These are phyloP conservation scores for Xestobium rufovillosum DNA, from an alignment of 2,888 invertebrate genomes.

Conservation along the genomic window DNA sequence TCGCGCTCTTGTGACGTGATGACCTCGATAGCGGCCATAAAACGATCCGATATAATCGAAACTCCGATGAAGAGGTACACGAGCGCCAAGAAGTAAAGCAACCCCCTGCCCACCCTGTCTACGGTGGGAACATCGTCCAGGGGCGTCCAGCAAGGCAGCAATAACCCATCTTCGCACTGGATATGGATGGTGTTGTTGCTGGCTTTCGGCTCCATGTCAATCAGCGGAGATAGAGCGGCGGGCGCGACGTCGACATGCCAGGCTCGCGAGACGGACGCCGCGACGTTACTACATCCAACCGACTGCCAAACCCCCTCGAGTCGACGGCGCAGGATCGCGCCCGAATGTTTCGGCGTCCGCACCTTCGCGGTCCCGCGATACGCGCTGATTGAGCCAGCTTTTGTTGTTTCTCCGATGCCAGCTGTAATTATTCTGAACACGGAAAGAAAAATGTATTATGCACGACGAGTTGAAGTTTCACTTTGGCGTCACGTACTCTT, in stretches of 20 bases:
- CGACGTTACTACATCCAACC: constrained; percentile 20
- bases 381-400: too few species aligned
- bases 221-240: constrained; percentile 12
- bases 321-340: constrained; percentile 29
- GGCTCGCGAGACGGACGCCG: constrained; percentile 23
- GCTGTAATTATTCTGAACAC: too few species aligned
- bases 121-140: constrained; percentile 63
- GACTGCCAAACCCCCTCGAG: constrained; percentile 27
- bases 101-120: constrained; percentile 77
- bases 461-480: too few species aligned
- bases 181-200: constrained; percentile 25
- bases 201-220: constrained; percentile 16
- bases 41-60: constrained; percentile 96
- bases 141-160: constrained; percentile 88
- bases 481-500: too few species aligned
- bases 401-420: too few species aligned
- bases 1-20: constrained; percentile 97
- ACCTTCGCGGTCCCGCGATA: too few species aligned
- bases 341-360: constrained; percentile 6
- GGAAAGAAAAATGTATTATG: too few species aligned
- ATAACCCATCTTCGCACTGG: constrained; percentile 72
- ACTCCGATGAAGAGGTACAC: constrained; percentile 97
- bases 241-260: constrained; percentile 22
- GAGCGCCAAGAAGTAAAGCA: constrained; percentile 82
- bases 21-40: constrained; percentile 96